Percentiles rank a stretch among this genome's conserved stretches.
Conservation (phyloP, 2,113 vertebrate genomes). For the Pelusios castaneus region DNA sequence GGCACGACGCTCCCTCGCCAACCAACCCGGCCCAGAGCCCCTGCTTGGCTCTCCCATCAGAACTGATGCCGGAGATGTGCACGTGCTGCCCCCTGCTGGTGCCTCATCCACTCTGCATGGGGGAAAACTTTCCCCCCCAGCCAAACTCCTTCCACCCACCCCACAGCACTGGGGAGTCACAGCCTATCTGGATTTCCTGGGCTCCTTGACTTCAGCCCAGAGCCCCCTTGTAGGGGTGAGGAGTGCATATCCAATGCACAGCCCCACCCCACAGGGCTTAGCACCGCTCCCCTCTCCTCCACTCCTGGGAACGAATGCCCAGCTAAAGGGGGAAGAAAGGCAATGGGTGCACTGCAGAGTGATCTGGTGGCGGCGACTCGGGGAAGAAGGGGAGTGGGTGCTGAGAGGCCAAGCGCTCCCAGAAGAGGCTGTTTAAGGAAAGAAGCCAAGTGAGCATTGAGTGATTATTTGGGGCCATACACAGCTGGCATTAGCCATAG, state of each 20-base stretch:
- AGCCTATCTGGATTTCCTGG: background rate
- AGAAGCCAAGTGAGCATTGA: slow-evolving; percentile 64
- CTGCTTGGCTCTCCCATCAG: accelerated
- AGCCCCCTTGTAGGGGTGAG: accelerated
- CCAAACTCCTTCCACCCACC: background rate
- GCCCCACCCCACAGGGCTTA: background rate
- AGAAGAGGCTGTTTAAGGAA: slow-evolving; percentile 53
- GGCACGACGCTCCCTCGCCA: background rate
- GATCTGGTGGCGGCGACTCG: background rate
- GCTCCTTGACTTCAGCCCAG: background rate
- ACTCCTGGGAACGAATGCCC: background rate
- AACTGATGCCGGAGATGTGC: background rate
- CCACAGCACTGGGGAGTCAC: background rate
- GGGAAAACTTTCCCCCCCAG: background rate
- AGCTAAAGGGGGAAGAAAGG: background rate
- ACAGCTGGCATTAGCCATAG: slow-evolving; percentile 18
- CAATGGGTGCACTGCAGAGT: background rate
- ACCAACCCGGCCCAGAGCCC: background rate
- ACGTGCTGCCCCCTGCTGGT: background rate
- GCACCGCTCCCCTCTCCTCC: background rate
- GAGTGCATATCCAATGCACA: accelerated
- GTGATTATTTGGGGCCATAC: slow-evolving; percentile 61
- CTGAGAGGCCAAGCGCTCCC: slow-evolving; percentile 23
- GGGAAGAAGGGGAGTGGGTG: slow-evolving; percentile 8
- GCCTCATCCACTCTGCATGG: accelerated